Conservation (phyloP, 2,797 vertebrate genomes). For the Chrosomus eos region DNA sequence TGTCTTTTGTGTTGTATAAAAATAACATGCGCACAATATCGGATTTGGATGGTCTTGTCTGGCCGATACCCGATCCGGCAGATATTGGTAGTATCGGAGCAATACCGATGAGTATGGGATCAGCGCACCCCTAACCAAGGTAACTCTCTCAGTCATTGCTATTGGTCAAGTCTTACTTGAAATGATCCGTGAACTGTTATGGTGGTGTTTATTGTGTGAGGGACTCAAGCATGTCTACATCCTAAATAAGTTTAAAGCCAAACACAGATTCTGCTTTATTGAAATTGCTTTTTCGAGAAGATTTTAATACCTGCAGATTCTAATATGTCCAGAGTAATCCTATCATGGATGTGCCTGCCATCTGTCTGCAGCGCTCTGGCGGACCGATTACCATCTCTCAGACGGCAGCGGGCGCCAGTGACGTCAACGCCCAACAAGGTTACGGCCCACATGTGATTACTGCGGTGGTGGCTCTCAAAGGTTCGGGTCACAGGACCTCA, state of each 20-base stretch:
- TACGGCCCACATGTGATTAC: conserved; percentile 30
- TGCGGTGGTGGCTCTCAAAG: background rate
- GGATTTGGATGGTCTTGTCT: too few relatives aligned
- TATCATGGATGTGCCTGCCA: conserved; percentile 34
- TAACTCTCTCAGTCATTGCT: background rate
- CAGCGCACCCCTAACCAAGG: too few relatives aligned
- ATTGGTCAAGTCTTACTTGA: background rate
- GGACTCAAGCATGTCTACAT: background rate
- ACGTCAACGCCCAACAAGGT: conserved; percentile 41
- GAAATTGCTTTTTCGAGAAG: conserved; percentile 18
- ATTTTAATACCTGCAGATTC: conserved; percentile 42
- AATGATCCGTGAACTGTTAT: background rate
- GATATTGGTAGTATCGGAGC: too few relatives aligned
- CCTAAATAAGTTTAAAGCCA: conserved; percentile 6
- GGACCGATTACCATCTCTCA: conserved; percentile 18
- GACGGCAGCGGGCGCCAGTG: conserved; percentile 29
- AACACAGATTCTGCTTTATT: background rate
- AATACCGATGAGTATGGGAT: too few relatives aligned
- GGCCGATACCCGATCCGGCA: too few relatives aligned
- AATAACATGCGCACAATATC: too few relatives aligned
- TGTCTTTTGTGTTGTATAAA: too few relatives aligned
- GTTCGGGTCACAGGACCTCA: conserved; percentile 14
- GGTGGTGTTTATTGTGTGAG: background rate
- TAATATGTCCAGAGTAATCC: conserved; percentile 33
- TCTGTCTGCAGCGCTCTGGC: background rate